A percentile compares a stretch with the other conserved stretches of the same genome.
phyloP scores from a whole-genome alignment of 2,113 vertebrate species.

The Athene cunicularia region DNA sequence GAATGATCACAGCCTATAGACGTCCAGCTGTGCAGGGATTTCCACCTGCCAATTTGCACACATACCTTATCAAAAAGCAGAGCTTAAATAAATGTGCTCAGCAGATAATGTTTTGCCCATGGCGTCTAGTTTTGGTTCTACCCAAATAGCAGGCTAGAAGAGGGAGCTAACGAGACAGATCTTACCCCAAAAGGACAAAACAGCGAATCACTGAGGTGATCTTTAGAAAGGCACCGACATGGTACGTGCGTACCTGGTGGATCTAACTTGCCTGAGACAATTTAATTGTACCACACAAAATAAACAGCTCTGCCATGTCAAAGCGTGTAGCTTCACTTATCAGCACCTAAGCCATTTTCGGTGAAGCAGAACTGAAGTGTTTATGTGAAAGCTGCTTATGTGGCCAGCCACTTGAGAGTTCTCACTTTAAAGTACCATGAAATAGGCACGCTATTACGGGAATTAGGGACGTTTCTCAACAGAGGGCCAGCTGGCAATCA shows the following conservation, averaged over 20 bases:
- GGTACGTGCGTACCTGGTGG: background rate
- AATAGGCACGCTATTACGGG: conserved; percentile 41
- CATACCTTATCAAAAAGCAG: background rate
- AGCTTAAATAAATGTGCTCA: background rate
- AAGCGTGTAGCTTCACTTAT: background rate
- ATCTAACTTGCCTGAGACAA: background rate
- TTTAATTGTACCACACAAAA: background rate
- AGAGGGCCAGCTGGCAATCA: conserved; percentile 30
- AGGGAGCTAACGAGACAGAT: background rate
- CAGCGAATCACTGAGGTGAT: background rate
- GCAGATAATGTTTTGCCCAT: background rate
- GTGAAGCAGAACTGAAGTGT: conserved; percentile 63
- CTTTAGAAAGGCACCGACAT: background rate
- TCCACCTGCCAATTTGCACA: background rate
- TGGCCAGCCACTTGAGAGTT: background rate
- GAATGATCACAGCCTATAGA: background rate
- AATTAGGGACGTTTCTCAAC: conserved; percentile 31
- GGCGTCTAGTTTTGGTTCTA: background rate
- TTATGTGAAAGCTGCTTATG: conserved; percentile 69
- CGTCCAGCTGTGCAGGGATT: background rate
- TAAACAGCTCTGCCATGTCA: background rate
- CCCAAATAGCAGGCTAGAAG: background rate
- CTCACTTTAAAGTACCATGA: conserved; percentile 47
- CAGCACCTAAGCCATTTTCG: conserved; percentile 27
- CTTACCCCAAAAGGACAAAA: background rate